phyloP scores from a whole-genome alignment of 2,888 invertebrate genomes.

The Dicyrtoma fusca region DNA sequence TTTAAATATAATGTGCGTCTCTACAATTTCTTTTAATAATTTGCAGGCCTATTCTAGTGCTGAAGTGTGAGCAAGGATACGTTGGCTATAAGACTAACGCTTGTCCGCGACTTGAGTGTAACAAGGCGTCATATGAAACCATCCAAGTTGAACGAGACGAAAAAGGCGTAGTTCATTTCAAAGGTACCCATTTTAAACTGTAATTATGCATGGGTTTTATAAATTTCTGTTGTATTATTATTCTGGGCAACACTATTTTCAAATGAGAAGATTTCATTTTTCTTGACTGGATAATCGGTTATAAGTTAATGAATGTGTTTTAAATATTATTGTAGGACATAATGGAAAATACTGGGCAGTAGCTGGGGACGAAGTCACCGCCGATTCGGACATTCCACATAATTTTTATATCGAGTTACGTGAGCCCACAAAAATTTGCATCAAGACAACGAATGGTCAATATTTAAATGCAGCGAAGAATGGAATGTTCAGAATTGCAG shows the following conservation, averaged over 20 bases:
- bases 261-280: neutral
- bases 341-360: constrained; percentile 95
- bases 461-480: constrained; percentile 90
- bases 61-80: constrained; percentile 94
- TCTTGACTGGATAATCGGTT: neutral
- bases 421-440: constrained; percentile 89
- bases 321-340: constrained; percentile 66
- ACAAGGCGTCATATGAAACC: constrained; percentile 92
- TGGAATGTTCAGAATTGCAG: constrained; percentile 83
- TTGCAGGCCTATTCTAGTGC: constrained; percentile 82
- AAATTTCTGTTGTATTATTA: neutral
- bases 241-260: neutral
- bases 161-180: constrained; percentile 86
- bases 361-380: constrained; percentile 81
- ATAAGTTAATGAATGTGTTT: constrained; percentile 9
- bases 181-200: constrained; percentile 69
- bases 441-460: constrained; percentile 74
- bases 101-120: constrained; percentile 86
- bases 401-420: constrained; percentile 90
- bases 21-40: constrained; percentile 17
- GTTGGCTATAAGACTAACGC: constrained; percentile 83
- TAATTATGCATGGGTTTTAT: constrained; percentile 8
- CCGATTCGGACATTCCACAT: constrained; percentile 76
- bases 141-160: constrained; percentile 88
- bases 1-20: no score